Evolutionary conservation across 2,113 vertebrate genomes (phyloP), one percentile per base, ranked within the genome.

Genomic region (Notarius lentiginosus): DNA sequence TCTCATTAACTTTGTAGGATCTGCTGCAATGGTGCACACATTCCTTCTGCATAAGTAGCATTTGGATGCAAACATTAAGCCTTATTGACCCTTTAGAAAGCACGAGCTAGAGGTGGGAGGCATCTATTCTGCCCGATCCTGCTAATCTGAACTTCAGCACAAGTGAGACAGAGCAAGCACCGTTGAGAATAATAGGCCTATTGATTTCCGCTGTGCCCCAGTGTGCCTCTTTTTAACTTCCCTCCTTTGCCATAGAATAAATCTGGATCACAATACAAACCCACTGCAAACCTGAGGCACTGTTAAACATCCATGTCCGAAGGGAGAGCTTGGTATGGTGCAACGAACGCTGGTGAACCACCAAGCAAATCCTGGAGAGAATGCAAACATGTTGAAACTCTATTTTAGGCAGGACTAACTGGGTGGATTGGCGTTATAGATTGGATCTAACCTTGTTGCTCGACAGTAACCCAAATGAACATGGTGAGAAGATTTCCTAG

Each of bases 141-240:
- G 85, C 87, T 90, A 88, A 89, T 88, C 89, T 88, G 84, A 89
- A 88, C 7, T 87, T 86, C 77, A 87, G 27, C 79, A 63, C 84
- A 86, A 86, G 86, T 82, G 85, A 88, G 88, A 90, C 55, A 65
- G n/a, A 86, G 79, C 66, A 65, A 55, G 84, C 88, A 84, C 83
- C 80, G 79, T 77, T 1, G 17, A 89, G 91, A 89, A 91, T 89
- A 92, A 92, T 90, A 86, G 89, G 60, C 82, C 88, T 90, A 91
- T 91, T 92, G 90, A 90, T 91, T 89, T 91, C 75, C 65, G 75
- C 56, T 73, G 85, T 83, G 66, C 85, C 87, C 75, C 79, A 85
- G 77, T 87, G 86, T 84, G 66, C 87, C 58, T 90, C 87, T 89
- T 89, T 89, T 81, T 90, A 87, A 91, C 89, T 90, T 87, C 51